Conservation (phyloP, 2,888 invertebrate species). For the Nemurella pictetii region DNA sequence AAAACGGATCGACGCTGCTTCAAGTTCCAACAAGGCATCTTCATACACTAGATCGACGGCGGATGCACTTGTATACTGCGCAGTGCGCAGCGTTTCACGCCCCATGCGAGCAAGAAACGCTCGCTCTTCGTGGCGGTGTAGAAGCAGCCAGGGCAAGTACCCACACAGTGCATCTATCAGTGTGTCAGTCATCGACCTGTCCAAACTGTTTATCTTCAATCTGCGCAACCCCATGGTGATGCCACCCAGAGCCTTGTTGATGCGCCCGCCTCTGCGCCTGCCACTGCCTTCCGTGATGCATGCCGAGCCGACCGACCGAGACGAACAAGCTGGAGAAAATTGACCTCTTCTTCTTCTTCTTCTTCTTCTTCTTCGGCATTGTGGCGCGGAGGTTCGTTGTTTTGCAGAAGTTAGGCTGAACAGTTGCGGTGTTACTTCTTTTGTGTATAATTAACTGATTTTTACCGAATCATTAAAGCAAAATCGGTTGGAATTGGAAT, state of each 20-base stretch:
- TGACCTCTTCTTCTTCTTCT: background rate
- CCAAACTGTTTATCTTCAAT: constrained; percentile 29
- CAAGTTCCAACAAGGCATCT: too few relatives aligned
- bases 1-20: background rate
- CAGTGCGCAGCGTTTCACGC: background rate
- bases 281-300: background rate
- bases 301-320: background rate
- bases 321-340: constrained; percentile 18
- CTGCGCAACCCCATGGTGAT: background rate
- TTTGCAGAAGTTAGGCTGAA: too few relatives aligned
- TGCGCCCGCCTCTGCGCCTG: background rate
- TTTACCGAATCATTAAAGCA: too few relatives aligned
- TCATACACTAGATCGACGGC: too few relatives aligned
- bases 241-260: constrained; percentile 27
- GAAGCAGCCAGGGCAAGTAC: background rate
- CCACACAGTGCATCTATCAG: constrained; percentile 11
- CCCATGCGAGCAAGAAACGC: background rate
- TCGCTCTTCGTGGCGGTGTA: background rate
- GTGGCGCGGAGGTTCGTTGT: too few relatives aligned
- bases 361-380: too few relatives aligned
- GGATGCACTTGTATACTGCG: too few relatives aligned
- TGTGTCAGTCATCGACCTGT: constrained; percentile 8
- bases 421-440: too few relatives aligned
- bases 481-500: too few relatives aligned
- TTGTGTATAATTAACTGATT: too few relatives aligned